These are phyloP conservation scores for Gobio gobio DNA, from an alignment of 2,113 vertebrate species.

Conservation along the genomic window DNA sequence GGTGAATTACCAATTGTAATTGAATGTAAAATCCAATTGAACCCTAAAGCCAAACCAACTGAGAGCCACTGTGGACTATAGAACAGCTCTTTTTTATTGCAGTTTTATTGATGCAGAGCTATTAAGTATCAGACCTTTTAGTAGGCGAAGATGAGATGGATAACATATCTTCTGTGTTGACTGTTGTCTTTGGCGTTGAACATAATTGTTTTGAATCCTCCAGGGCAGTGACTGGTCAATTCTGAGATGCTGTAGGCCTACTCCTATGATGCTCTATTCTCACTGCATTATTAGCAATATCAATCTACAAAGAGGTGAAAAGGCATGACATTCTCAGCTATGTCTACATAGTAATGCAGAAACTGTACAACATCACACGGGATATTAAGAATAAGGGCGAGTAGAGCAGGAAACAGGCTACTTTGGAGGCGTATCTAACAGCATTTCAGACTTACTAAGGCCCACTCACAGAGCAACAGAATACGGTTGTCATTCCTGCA, in stretches of 20 bases:
- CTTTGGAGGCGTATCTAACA: background rate
- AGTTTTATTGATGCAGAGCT: constrained; percentile 22
- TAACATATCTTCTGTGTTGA: constrained; percentile 12
- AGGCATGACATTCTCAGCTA: background rate
- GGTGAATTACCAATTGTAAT: background rate
- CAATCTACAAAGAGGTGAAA: constrained; percentile 11
- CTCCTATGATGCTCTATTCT: background rate
- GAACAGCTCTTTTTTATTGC: constrained; percentile 14
- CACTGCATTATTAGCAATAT: constrained; percentile 13
- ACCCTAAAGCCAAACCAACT: background rate
- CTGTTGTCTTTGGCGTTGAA: background rate
- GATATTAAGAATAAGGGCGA: background rate
- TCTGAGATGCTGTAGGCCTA: background rate
- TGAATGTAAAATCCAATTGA: background rate
- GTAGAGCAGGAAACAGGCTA: background rate
- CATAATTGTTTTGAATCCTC: constrained; percentile 19
- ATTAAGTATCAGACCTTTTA: constrained; percentile 8
- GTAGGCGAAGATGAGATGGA: constrained; percentile 6
- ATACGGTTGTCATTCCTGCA: no score
- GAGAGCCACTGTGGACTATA: background rate
- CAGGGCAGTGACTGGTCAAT: constrained; percentile 3
- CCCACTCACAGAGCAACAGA: no score
- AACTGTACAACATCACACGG: background rate
- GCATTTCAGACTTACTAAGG: background rate
- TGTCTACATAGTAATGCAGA: background rate